Evolutionary conservation across 2,888 invertebrate genomes (phyloP).

Genomic region (Lampropteryx suffumata): DNA sequence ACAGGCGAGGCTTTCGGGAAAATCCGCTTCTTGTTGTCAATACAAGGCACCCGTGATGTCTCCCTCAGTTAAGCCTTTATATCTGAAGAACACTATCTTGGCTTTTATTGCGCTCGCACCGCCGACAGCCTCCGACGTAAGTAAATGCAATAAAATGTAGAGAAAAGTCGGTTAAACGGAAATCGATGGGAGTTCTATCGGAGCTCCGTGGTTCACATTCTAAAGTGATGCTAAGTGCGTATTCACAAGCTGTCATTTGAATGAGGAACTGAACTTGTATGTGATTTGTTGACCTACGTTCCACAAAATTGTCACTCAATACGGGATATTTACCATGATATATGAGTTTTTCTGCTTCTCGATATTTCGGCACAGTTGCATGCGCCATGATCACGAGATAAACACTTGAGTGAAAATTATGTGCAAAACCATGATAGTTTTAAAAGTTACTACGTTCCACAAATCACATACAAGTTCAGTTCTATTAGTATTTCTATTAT

Average conservation of each 20-base stretch:
- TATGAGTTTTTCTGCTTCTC: no score
- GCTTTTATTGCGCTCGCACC: conserved; percentile 68
- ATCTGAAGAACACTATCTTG: conserved; percentile 77
- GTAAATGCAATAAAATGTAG: conserved; percentile 61
- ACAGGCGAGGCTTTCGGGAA: conserved; percentile 79
- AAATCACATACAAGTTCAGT: no score
- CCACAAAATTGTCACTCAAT: no score
- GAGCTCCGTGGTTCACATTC: conserved; percentile 30
- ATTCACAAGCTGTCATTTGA: neutral
- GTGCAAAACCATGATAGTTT: no score
- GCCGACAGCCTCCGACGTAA: conserved; percentile 56
- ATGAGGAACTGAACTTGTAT: neutral
- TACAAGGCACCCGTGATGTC: conserved; percentile 79
- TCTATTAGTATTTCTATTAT: no score
- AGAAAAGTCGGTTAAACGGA: conserved; percentile 45
- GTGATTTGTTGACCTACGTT: no score
- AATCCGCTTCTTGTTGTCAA: conserved; percentile 83
- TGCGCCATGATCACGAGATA: no score
- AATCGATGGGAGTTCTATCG: conserved; percentile 44
- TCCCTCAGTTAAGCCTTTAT: conserved; percentile 79
- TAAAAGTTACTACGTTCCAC: no score
- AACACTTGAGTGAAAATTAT: no score
- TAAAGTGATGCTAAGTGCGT: conserved; percentile 12
- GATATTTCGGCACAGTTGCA: no score
- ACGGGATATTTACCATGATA: no score